Base-by-base conservation (phyloP, 2,797 vertebrate species). In the Nothura maculosa region DNA sequence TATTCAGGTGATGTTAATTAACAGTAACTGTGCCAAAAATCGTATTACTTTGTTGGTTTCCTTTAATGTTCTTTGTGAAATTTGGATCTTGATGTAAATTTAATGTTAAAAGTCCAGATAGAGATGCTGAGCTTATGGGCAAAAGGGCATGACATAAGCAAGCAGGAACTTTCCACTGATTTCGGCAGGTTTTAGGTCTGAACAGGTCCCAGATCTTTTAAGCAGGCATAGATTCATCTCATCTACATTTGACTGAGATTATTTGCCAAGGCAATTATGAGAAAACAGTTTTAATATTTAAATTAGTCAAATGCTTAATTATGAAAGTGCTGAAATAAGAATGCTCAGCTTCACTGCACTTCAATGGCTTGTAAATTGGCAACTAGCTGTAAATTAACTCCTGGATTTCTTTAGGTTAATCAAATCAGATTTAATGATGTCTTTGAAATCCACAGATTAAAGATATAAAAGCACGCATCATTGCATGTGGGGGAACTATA, bases 251-350 rank as follows among this genome's bases (percentile, higher is more conserved):
- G 66, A 50, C 38, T 69, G 38, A 85, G 73, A 75, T 83, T 50
- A 85, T 52, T 52, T 69, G 67, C 32, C 25, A 52, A 52, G 47
- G 50, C 34, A 85, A 84, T 79, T 88, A 84, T 43, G 30, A 87
- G 47, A 91, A 95, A 92, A 92, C 77, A 67, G 63, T 86, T 93
- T 93, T 86, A 89, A 91, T 95, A 93, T 93, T 93, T 81, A 90
- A 96, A 90, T 95, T 74, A 93, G 77, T 74, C 67, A 86, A 93
- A 91, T 91, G 38, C 63, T 89, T 95, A 93, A 94, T 95, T 90
- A 92, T 61, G 67, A 67, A 87, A 94, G 43, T 66, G 32, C 63
- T 86, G 60, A 90, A 91, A 96, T 52, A 94, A 87, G 85, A 94
- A 89, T 87, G 36, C 38, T 86, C 72, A 88, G 74, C 38, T 92